A percentile compares a stretch with the other conserved stretches of the same genome.
Evolutionary conservation across 2,797 vertebrate genomes (phyloP).

Genomic region (Meriones psammophilus): DNA sequence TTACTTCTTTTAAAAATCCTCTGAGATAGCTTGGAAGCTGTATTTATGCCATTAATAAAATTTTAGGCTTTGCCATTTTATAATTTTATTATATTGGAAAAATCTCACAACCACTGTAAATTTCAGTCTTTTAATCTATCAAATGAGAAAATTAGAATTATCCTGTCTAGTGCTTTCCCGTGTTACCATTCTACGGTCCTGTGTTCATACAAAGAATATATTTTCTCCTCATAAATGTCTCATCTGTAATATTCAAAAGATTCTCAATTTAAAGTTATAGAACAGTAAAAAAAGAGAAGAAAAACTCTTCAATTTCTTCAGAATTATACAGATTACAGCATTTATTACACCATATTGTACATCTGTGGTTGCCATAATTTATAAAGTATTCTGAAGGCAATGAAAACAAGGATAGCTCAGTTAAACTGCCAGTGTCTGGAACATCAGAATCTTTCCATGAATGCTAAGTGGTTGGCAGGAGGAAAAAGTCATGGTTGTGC

Average conservation of each 20-base stretch:
- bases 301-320: background rate
- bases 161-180: background rate
- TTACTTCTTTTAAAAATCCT: background rate
- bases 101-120: conserved; percentile 1
- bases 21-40: conserved; percentile 6
- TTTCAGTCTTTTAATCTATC: conserved; percentile 13
- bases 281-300: background rate
- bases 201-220: background rate
- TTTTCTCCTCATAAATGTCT: background rate
- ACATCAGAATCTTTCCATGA: conserved; percentile 16
- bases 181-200: background rate
- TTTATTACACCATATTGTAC: conserved; percentile 9
- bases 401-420: background rate
- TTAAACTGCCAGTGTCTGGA: background rate
- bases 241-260: background rate
- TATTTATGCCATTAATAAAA: conserved; percentile 37
- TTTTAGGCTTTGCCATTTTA: background rate
- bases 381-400: background rate
- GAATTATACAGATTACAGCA: background rate
- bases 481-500: background rate
- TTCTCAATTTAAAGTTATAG: background rate
- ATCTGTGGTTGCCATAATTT: background rate
- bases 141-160: conserved; percentile 40
- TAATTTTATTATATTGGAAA: conserved; percentile 33
- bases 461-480: background rate